Percentiles rank a stretch among this genome's conserved stretches.
phyloP scores from a whole-genome alignment of 1,140 invertebrate genomes.

The Onthophagus taurus region DNA sequence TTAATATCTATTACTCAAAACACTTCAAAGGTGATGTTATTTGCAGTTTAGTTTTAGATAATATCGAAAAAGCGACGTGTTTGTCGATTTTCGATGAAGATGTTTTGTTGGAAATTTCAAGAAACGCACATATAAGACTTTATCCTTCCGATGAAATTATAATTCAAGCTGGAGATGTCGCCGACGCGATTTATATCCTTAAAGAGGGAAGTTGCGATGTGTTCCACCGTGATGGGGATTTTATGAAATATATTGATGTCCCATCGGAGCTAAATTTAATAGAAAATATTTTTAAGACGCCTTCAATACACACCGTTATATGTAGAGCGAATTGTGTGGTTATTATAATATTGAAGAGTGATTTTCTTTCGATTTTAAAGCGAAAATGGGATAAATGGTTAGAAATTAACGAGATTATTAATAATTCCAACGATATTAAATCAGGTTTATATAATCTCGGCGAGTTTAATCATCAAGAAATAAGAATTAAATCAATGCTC shows the following conservation, averaged over 20 bases:
- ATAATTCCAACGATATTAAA: background rate
- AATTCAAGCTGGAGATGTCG: constrained; percentile 13
- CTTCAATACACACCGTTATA: background rate
- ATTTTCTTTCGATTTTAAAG: background rate
- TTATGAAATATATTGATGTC: background rate
- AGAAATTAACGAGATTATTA: background rate
- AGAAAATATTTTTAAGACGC: background rate
- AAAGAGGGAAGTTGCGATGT: background rate
- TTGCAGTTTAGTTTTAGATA: too few relatives aligned
- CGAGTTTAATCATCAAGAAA: too few relatives aligned
- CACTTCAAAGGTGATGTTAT: too few relatives aligned
- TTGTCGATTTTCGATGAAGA: constrained; percentile 2
- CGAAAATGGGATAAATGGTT: background rate
- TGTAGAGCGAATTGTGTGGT: background rate
- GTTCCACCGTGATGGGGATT: background rate
- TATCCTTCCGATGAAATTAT: constrained; percentile 8
- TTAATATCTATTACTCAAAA: too few relatives aligned
- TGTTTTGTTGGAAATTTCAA: background rate
- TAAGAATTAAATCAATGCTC: too few relatives aligned
- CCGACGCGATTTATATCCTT: constrained; percentile 4
- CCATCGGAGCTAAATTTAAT: background rate
- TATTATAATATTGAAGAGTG: background rate
- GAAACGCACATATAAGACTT: background rate
- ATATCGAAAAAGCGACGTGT: too few relatives aligned
- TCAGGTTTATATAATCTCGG: too few relatives aligned